Base-by-base conservation (phyloP, 1,140 invertebrate genomes). In the Diabrotica undecimpunctata region DNA sequence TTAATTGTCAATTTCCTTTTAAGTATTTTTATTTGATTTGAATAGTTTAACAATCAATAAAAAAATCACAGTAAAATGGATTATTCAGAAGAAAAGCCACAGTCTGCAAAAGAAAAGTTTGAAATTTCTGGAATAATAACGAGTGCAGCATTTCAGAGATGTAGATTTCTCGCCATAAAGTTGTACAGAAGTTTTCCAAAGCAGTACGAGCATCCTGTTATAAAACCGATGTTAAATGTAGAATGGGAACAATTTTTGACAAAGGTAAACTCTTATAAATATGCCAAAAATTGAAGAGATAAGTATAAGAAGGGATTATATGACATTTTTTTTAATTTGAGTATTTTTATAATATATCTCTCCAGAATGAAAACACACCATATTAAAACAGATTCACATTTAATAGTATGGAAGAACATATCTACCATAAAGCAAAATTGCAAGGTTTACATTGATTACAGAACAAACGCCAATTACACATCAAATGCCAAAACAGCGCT, bases 221-320 rank as follows among this genome's bases (percentile, higher is more conserved):
- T 78, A 9, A 61, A 71, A 53, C 64, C 72, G 5, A 69, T 78
- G 71, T 65, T 78, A 35, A 68, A 77, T 59, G 66, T 76, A 5
- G 72, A 75, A 41, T 78, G 77, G 77, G 61, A 73, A 10, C 63
- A 70, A 59, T 76, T 68, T 58, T 58, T 74, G 14, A 62, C 39
- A 6, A 75, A 76, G 52, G 75, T 74, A 64, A 35, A 53, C 65
- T 35, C 8, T 59, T 13, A 1, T 25, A 25, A 25, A 25, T 25
- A 25, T 25, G 25, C 25, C 25, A 25, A 2, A 25, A 25, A 25
- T 25, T 25, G 25, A 25, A n/a, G 57, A 10, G 9, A n/a, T 46
- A 12, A 13, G n/a, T 41, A 2, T 6, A 10, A 41, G 25, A 7
- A 7, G 14, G 14, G 5, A 0, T 25, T 56, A 25, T 25, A 25